These are phyloP conservation scores for Sicus ferrugineus DNA, from an alignment of 2,888 invertebrate species.

Conservation along the genomic window DNA sequence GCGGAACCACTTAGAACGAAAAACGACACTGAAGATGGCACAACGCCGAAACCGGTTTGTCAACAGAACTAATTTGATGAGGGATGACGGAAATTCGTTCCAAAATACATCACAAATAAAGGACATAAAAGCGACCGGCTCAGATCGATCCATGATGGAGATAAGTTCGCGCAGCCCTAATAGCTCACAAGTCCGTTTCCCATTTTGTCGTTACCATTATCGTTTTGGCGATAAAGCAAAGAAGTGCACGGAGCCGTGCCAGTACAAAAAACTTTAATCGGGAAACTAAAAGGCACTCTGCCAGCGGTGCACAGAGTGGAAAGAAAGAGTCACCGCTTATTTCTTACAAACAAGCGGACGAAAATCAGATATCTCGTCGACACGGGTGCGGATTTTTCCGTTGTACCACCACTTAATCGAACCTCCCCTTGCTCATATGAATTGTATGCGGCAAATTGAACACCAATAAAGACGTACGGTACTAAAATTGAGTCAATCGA, in stretches of 20 bases:
- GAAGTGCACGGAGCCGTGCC: conserved; percentile 29
- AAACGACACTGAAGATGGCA: too few species aligned
- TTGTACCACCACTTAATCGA: background rate
- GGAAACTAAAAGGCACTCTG: conserved; percentile 29
- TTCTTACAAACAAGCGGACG: conserved; percentile 13
- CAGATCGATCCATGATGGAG: too few species aligned
- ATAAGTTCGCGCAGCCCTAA: too few species aligned
- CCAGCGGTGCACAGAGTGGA: conserved; percentile 19
- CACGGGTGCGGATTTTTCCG: conserved; percentile 11
- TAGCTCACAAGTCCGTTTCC: too few species aligned
- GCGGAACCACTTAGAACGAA: too few species aligned
- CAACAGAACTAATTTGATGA: too few species aligned
- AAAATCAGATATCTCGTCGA: conserved; percentile 16
- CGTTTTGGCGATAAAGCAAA: conserved; percentile 23
- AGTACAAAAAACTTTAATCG: conserved; percentile 29
- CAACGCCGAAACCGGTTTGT: too few species aligned
- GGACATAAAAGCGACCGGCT: background rate
- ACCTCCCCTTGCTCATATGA: background rate
- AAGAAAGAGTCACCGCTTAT: conserved; percentile 7
- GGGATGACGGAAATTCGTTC: too few species aligned
- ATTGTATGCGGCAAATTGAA: conserved; percentile 32
- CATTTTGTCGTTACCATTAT: conserved; percentile 24
- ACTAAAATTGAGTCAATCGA: conserved; percentile 30
- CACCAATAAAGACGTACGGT: conserved; percentile 34
- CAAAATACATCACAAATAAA: too few species aligned